These are phyloP conservation scores for Nyctibius bracteatus DNA, from an alignment of 2,113 vertebrate genomes.

Conservation along the genomic window DNA sequence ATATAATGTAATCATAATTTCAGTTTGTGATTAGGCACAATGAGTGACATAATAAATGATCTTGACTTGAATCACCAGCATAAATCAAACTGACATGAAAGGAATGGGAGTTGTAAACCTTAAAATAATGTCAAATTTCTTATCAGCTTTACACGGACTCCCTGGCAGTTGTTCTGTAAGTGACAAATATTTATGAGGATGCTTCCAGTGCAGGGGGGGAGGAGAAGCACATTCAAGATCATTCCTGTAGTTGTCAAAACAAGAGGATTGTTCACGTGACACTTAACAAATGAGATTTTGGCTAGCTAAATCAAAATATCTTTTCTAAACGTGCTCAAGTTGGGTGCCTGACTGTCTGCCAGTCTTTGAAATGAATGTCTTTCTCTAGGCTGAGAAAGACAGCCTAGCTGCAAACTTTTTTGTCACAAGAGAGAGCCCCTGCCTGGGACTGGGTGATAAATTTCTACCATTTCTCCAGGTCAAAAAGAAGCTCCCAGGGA, in stretches of 20 bases:
- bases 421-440: conserved; percentile 26
- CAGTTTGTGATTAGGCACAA: conserved; percentile 24
- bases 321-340: conserved; percentile 45
- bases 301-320: conserved; percentile 42
- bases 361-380: conserved; percentile 22
- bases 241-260: conserved; percentile 51
- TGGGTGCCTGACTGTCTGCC: conserved; percentile 63
- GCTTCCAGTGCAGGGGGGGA: not conserved
- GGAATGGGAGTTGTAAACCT: not conserved
- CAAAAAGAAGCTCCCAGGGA: conserved; percentile 9
- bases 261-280: conserved; percentile 34
- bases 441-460: conserved; percentile 34
- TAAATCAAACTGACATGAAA: conserved; percentile 43
- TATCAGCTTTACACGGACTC: conserved; percentile 35
- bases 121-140: conserved; percentile 49
- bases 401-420: not conserved
- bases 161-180: not conserved
- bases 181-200: conserved; percentile 33
- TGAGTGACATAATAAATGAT: conserved; percentile 18
- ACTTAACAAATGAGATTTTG: conserved; percentile 31
- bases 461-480: conserved; percentile 24
- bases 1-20: conserved; percentile 54
- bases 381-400: conserved; percentile 25
- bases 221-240: conserved; percentile 17
- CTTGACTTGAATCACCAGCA: not conserved